Conservation (phyloP, 1,140 invertebrate species). For the Drosophila leontia region DNA sequence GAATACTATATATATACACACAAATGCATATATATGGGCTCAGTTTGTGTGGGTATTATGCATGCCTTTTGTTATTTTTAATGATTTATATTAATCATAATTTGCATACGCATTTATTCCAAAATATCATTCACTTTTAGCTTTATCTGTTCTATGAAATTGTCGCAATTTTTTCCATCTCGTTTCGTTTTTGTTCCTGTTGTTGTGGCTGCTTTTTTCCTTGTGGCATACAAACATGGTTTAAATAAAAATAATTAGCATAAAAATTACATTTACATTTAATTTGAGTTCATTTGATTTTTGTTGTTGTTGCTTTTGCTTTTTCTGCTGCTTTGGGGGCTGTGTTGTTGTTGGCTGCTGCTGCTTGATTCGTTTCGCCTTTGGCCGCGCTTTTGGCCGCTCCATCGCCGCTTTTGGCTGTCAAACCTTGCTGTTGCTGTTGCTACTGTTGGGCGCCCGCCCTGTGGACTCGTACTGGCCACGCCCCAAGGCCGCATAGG, state of each 20-base stretch:
- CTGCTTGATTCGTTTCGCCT: slow-evolving; percentile 63
- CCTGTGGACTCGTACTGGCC: slow-evolving; percentile 85
- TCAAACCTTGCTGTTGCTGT: slow-evolving; percentile 87
- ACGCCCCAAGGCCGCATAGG: slow-evolving; percentile 88
- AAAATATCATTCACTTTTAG: slow-evolving; percentile 71
- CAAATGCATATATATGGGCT: slow-evolving; percentile 45
- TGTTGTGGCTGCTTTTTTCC: slow-evolving; percentile 25
- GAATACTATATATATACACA: slow-evolving; percentile 42
- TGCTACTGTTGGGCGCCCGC: slow-evolving; percentile 84
- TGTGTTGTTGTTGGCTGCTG: slow-evolving; percentile 45
- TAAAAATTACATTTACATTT: slow-evolving; percentile 85
- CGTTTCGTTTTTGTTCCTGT: slow-evolving; percentile 19
- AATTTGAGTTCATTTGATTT: slow-evolving; percentile 85
- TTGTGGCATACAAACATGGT: slow-evolving; percentile 47
- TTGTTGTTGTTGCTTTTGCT: slow-evolving; percentile 69
- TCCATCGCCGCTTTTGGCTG: slow-evolving; percentile 72
- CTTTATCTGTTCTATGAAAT: slow-evolving; percentile 41
- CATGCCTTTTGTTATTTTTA: slow-evolving; percentile 57
- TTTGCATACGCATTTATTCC: slow-evolving; percentile 71
- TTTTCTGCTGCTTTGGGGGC: slow-evolving; percentile 61
- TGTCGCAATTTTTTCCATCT: slow-evolving; percentile 12
- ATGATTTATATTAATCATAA: slow-evolving; percentile 49
- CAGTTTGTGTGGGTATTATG: slow-evolving; percentile 54
- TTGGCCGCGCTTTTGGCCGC: slow-evolving; percentile 62
- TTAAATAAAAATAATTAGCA: slow-evolving; percentile 85